These are phyloP conservation scores for Pseudochaenichthys georgianus DNA, from an alignment of 2,797 vertebrate species.

Conservation along the genomic window DNA sequence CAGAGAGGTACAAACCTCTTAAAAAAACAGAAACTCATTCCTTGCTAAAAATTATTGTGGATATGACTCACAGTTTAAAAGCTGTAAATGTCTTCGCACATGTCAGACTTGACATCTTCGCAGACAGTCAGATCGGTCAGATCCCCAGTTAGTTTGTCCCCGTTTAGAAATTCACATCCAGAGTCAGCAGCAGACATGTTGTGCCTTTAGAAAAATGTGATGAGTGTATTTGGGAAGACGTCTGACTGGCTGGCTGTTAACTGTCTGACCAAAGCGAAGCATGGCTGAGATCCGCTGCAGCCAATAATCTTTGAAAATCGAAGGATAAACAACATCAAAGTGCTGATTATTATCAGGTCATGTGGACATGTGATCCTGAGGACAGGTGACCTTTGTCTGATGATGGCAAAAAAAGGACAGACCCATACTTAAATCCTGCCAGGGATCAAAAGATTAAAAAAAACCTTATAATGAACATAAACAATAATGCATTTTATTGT, in stretches of 20 bases:
- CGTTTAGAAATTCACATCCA: constrained; percentile 28
- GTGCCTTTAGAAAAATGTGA: constrained; percentile 26
- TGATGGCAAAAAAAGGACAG: constrained; percentile 14
- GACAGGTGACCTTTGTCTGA: constrained; percentile 18
- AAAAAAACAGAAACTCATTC: not conserved
- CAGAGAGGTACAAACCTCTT: not conserved
- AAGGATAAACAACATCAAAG: constrained; percentile 48
- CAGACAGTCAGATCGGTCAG: too few species aligned
- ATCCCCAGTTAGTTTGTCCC: constrained; percentile 17
- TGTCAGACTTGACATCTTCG: constrained; percentile 22
- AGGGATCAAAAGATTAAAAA: not conserved
- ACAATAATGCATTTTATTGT: not conserved
- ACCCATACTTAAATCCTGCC: not conserved
- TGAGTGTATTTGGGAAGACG: constrained; percentile 14
- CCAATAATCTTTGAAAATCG: constrained; percentile 34
- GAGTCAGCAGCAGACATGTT: constrained; percentile 23
- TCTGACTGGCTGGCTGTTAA: constrained; percentile 24
- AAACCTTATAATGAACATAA: not conserved
- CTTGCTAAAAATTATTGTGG: not conserved
- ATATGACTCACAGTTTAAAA: constrained; percentile 8
- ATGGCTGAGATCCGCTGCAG: constrained; percentile 1
- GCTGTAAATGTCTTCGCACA: constrained; percentile 20
- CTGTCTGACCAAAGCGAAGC: constrained; percentile 1
- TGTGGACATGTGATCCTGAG: constrained; percentile 24
- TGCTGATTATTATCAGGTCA: constrained; percentile 28